These are phyloP conservation scores for Vimba vimba DNA, from an alignment of 2,113 vertebrate species.

Conservation along the genomic window DNA sequence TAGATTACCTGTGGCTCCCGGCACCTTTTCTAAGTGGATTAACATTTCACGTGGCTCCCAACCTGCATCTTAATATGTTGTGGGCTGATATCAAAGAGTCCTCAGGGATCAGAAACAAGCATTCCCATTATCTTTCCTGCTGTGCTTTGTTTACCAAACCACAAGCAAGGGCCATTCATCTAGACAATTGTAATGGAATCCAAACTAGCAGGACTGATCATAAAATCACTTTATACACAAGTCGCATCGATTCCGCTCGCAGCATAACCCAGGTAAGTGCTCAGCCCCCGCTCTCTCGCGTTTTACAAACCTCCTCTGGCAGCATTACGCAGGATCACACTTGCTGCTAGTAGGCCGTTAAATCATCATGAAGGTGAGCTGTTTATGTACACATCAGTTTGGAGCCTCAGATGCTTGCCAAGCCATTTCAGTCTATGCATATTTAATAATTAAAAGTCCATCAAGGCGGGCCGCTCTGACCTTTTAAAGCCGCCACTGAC, in stretches of 20 bases:
- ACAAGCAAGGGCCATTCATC: constrained; percentile 52
- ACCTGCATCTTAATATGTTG: constrained; percentile 60
- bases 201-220: constrained; percentile 59
- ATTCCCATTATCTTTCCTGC: constrained; percentile 59
- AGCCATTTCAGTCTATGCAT: constrained; percentile 40
- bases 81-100: constrained; percentile 62
- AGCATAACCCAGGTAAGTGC: constrained; percentile 41
- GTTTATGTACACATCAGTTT: constrained; percentile 39
- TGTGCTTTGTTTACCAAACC: constrained; percentile 54
- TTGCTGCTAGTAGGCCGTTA: neutral
- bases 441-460: constrained; percentile 60
- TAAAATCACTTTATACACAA: constrained; percentile 56
- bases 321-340: neutral
- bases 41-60: constrained; percentile 56
- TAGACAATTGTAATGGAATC: constrained; percentile 59
- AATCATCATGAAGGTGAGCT: constrained; percentile 41
- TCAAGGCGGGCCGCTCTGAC: constrained; percentile 52
- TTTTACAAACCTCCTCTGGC: constrained; percentile 15
- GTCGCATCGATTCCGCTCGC: constrained; percentile 36
- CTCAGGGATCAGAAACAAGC: constrained; percentile 58
- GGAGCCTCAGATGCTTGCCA: constrained; percentile 17
- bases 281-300: neutral
- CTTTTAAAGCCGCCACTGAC: constrained; percentile 47
- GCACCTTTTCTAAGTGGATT: constrained; percentile 63
- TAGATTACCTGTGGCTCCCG: constrained; percentile 56